Base-by-base conservation (phyloP, 2,888 invertebrate species). In the Agrypnus murinus region DNA sequence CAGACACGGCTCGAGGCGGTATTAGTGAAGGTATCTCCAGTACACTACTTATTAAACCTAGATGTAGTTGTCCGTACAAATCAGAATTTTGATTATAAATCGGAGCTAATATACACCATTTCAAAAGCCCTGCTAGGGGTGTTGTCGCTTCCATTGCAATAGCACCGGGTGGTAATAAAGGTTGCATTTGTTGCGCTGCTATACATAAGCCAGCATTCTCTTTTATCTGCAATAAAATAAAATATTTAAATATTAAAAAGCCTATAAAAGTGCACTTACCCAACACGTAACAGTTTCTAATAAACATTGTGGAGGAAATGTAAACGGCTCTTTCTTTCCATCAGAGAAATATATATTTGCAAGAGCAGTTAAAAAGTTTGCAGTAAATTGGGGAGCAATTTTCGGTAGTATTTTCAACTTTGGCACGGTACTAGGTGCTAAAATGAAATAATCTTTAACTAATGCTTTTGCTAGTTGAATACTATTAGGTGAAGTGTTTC, bases 71-170 rank as follows among this genome's bases (percentile, higher is more conserved):
- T n/a, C 89, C 88, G 74, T 93, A 93, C 5, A 89, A 77, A 69
- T 88, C 87, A 0, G 77, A 75, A 43, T 81, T 76, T 76, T 84
- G 81, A 55, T 82, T 78, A 46, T 87, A 89, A 3, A 93, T 84
- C 0, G 93, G 92, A 0, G 93, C 91, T 9, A 93, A 84, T 2
- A 92, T 88, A 78, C 91, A 92, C 93, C 93, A 94, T 72, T 90
- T 89, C 66, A 95, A 89, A n/a, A 95, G 88, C 0, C 95, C 95
- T 0, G 93, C 92, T 36, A 95, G 88, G 0, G 95, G 95, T 0
- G 95, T 93, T 4, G 93, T 92, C 0, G 93, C 92, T 2, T 94
- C 92, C 94, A 95, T 95, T 0, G 94, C 92, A 74, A 95, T 95
- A 0, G 93, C 92, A 3, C 95, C 95, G 32, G 88, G 89, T 0